Evolutionary conservation across 2,888 invertebrate species (phyloP).

Genomic region (Tortricodes alternella): DNA sequence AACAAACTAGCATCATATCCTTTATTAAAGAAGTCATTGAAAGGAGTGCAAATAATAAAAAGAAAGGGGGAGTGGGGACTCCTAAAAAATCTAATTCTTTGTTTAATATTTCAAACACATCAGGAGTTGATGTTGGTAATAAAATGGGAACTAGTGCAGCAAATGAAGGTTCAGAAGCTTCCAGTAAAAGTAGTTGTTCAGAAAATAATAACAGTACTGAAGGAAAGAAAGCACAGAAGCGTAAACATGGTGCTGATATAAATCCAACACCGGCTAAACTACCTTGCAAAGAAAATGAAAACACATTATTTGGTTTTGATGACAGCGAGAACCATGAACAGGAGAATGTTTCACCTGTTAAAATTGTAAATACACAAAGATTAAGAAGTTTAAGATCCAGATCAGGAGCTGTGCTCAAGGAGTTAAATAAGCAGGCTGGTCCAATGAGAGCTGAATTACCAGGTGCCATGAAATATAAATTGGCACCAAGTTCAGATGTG

Average conservation of each 20-base stretch:
- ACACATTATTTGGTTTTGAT: slow-evolving; percentile 76
- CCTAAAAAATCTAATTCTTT: slow-evolving; percentile 54
- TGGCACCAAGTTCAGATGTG: slow-evolving; percentile 48
- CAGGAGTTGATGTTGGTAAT: slow-evolving; percentile 23
- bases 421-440: slow-evolving; percentile 54
- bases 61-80: slow-evolving; percentile 49
- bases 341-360: slow-evolving; percentile 68
- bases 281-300: slow-evolving; percentile 42
- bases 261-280: slow-evolving; percentile 37
- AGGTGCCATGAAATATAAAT: slow-evolving; percentile 52
- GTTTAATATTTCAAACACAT: slow-evolving; percentile 45
- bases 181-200: slow-evolving; percentile 30
- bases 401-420: slow-evolving; percentile 57
- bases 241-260: slow-evolving; percentile 34
- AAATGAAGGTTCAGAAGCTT: slow-evolving; percentile 32
- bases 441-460: slow-evolving; percentile 57
- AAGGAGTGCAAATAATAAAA: slow-evolving; percentile 60
- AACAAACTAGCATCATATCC: slow-evolving; percentile 73
- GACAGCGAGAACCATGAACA: slow-evolving; percentile 61
- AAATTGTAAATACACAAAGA: slow-evolving; percentile 44
- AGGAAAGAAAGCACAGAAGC: slow-evolving; percentile 36
- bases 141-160: slow-evolving; percentile 38
- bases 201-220: slow-evolving; percentile 41
- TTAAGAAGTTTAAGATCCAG: slow-evolving; percentile 48
- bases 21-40: slow-evolving; percentile 71